Conservation (phyloP, 2,113 vertebrate species). For the Sceloporus undulatus region DNA sequence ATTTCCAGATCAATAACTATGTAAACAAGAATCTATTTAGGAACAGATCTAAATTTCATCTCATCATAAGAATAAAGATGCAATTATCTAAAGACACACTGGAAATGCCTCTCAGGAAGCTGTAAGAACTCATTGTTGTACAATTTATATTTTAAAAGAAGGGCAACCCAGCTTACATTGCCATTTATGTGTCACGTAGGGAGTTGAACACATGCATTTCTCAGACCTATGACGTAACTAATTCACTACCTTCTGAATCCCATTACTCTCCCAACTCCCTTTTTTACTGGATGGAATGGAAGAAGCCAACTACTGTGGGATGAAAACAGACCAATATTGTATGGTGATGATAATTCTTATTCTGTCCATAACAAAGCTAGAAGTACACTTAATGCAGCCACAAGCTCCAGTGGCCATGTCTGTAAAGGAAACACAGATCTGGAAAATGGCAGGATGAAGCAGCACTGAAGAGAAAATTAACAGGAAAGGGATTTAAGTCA, state of each 20-base stretch:
- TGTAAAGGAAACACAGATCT: neutral
- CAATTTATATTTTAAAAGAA: neutral
- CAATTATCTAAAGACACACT: constrained; percentile 12
- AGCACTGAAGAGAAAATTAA: neutral
- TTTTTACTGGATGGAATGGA: neutral
- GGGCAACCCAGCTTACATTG: neutral
- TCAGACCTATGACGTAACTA: neutral
- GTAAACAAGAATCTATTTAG: constrained; percentile 30
- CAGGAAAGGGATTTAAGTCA: neutral
- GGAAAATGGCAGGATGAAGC: neutral
- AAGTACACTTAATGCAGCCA: neutral
- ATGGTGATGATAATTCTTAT: neutral
- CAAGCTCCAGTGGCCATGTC: neutral
- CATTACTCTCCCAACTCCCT: neutral
- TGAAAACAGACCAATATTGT: neutral
- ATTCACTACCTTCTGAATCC: neutral
- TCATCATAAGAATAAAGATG: constrained; percentile 2
- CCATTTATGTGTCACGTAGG: neutral
- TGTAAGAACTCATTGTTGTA: neutral
- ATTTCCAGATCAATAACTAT: constrained; percentile 12
- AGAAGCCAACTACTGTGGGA: neutral
- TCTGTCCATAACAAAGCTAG: neutral
- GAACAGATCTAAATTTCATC: constrained; percentile 28
- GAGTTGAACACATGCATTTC: neutral
- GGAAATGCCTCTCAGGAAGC: constrained; percentile 11